phyloP scores from a whole-genome alignment of 2,113 vertebrate genomes.

The Amphilophus citrinellus region DNA sequence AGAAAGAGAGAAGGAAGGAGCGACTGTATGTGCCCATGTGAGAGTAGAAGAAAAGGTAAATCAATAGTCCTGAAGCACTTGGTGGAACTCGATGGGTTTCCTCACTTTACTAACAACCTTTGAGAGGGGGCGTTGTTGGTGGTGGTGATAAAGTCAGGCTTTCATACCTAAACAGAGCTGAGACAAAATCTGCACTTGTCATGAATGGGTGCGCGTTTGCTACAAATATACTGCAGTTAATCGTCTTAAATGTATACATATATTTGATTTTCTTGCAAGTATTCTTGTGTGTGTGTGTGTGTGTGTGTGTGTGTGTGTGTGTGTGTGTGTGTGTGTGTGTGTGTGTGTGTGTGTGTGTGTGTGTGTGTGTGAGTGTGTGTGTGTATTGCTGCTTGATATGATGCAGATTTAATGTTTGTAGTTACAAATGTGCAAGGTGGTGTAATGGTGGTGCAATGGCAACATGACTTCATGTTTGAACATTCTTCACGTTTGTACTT shows the following conservation, averaged over 20 bases:
- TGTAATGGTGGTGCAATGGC: not conserved
- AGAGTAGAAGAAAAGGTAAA: conserved; percentile 59
- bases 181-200: not conserved
- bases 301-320: no score
- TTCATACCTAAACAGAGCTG: not conserved
- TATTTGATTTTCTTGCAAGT: no score
- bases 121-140: not conserved
- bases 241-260: not conserved
- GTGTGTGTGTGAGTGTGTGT: no score
- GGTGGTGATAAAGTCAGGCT: not conserved
- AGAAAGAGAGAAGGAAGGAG: conserved; percentile 34
- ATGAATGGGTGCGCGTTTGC: not conserved
- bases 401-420: conserved; percentile 2
- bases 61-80: conserved; percentile 58
- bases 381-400: not conserved
- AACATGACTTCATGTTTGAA: not conserved
- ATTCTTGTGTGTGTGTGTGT: no score
- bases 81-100: conserved; percentile 49
- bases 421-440: not conserved
- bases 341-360: no score
- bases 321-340: no score
- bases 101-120: conserved; percentile 50
- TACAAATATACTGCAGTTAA: not conserved
- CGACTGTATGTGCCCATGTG: conserved; percentile 42
- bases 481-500: not conserved